phyloP scores from a whole-genome alignment of 2,113 vertebrate genomes.

The Neogobius melanostomus region DNA sequence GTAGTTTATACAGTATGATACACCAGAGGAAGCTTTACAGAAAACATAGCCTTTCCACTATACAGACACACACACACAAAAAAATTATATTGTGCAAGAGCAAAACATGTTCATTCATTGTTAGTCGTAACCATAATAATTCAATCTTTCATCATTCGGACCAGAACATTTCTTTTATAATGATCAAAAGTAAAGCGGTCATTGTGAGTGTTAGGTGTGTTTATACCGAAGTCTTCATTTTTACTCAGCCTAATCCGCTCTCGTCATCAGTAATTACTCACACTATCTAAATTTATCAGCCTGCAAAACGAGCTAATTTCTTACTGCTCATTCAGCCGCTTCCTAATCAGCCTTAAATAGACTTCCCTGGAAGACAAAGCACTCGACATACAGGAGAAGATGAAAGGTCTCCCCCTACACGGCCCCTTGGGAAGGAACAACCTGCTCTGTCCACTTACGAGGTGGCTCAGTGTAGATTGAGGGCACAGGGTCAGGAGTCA shows the following conservation, averaged over 20 bases:
- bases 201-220: background rate
- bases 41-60: background rate
- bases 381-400: conserved; percentile 24
- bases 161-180: background rate
- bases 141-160: background rate
- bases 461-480: conserved; percentile 38
- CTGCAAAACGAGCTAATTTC: conserved; percentile 16
- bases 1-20: background rate
- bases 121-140: background rate
- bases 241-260: background rate
- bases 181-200: background rate
- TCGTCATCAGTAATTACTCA: conserved; percentile 22
- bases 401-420: conserved; percentile 23
- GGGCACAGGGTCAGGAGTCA: conserved; percentile 49
- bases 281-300: conserved; percentile 34
- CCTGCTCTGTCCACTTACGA: conserved; percentile 51
- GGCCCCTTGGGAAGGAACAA: conserved; percentile 39
- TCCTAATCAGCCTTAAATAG: conserved; percentile 35
- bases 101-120: background rate
- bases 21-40: background rate
- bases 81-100: background rate
- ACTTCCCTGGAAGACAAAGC: conserved; percentile 14
- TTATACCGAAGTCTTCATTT: conserved; percentile 2
- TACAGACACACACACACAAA: background rate
- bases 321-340: conserved; percentile 30